Conservation (phyloP, 2,888 invertebrate species). For the Ophioninae sp. region DNA sequence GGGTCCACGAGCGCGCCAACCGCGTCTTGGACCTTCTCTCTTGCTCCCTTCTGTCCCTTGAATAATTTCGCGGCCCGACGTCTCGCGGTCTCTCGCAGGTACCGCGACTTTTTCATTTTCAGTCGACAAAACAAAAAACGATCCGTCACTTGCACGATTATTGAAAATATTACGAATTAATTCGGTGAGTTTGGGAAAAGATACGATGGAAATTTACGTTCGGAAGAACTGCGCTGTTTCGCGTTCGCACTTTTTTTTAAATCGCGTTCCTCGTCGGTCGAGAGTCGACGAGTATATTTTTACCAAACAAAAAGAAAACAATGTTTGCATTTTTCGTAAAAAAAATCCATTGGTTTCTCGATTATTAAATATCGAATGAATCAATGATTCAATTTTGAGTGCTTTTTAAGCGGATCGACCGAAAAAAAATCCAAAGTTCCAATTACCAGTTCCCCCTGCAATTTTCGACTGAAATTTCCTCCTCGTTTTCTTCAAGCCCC, state of each 20-base stretch:
- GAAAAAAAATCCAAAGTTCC: neutral
- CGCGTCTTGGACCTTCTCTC: conserved; percentile 51
- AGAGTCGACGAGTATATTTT: neutral
- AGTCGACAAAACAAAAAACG: conserved; percentile 39
- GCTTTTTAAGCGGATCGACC: neutral
- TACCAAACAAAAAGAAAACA: conserved; percentile 8
- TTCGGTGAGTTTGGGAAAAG: too few relatives aligned
- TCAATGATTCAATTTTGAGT: too few relatives aligned
- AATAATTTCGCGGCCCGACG: conserved; percentile 58
- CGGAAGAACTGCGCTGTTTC: too few relatives aligned
- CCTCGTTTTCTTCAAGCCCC: neutral
- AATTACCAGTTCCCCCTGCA: neutral
- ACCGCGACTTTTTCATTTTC: conserved; percentile 30
- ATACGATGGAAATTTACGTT: too few relatives aligned
- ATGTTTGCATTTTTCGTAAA: too few relatives aligned
- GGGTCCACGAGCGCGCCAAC: conserved; percentile 44
- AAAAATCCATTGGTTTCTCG: too few relatives aligned
- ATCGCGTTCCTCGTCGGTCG: neutral
- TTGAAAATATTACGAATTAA: too few relatives aligned
- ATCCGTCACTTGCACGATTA: too few relatives aligned
- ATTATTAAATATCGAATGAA: too few relatives aligned
- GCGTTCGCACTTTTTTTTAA: too few relatives aligned
- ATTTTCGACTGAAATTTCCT: neutral
- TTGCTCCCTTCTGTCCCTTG: conserved; percentile 42
- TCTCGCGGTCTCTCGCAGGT: conserved; percentile 52